Base-by-base conservation (phyloP, 2,888 invertebrate genomes). In the Omphaloscelis lunosa region DNA sequence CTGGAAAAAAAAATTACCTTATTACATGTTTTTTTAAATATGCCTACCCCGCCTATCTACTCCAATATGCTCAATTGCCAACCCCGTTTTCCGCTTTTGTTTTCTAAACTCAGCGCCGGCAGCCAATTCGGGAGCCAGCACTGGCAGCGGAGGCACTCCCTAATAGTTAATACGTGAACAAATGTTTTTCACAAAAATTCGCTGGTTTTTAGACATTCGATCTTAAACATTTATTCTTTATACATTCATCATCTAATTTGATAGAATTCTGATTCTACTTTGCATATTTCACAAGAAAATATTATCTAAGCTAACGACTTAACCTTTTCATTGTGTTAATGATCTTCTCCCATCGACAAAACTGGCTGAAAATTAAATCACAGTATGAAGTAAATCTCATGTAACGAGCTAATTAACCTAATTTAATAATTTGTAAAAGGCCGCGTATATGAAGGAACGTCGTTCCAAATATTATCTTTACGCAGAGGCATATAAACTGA, bases 391-490 rank as follows among this genome's bases (percentile, higher is more conserved):
- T 58, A 72, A 78, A 69, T 83, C 75, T 65, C 34, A 29, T 34
- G 34, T 59, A 70, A 79, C 48, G 69, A 65, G 27, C 59, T 72
- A 77, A 83, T 80, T 79, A 85, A 71, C 65, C 48, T 87, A 79
- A 81, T 85, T 81, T 68, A 45, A 75, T 79, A 58, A 87, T 87
- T 85, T 70, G 72, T 77, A 76, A 78, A 78, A 76, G 48, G 59
- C n/a, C 61, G 20, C 67, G 61, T 76, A 78, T 79, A 85, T 79
- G 79, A 61, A 75, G 75, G 65, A 71, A 75, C 72, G 73, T 69
- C 79, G 72, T 81, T 80, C 41, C 66, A 80, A 87, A 83, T 83
- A 82, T 87, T 84, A 88, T 87, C 87, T 86, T 79, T 72, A 66
- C 72, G 65, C 67, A 81, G 80, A 82, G 74, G 58, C 74, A 83